Percentiles rank a stretch among this genome's conserved stretches.
Conservation (phyloP, 1,140 invertebrate genomes). For the Triops longicaudatus region DNA sequence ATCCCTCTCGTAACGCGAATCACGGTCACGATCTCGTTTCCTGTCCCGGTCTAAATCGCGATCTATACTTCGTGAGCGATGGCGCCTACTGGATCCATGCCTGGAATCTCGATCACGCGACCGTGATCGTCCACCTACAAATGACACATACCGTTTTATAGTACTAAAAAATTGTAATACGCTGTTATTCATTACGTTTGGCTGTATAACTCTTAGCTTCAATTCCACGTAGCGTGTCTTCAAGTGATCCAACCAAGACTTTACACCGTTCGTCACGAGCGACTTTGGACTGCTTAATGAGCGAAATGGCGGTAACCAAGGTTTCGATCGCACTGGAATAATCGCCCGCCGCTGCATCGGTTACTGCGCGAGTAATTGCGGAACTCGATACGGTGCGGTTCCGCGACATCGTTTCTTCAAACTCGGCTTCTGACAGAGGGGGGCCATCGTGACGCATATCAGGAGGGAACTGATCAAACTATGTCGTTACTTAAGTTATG, state of each 20-base stretch:
- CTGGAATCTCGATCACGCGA: conserved; percentile 63
- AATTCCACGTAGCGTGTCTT: conserved; percentile 95
- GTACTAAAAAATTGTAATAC: conserved; percentile 20
- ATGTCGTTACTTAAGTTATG: neutral
- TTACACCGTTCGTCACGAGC: conserved; percentile 96
- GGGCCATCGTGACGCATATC: conserved; percentile 47
- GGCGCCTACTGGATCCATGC: conserved; percentile 54
- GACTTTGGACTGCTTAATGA: conserved; percentile 98
- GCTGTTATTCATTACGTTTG: conserved; percentile 42
- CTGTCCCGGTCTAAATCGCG: conserved; percentile 50
- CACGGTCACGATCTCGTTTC: conserved; percentile 60
- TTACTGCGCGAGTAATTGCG: conserved; percentile 91
- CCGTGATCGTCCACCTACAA: conserved; percentile 54
- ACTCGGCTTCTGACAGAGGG: conserved; percentile 82
- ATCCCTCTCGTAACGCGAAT: conserved; percentile 66
- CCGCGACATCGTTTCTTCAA: conserved; percentile 95
- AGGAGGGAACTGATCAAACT: neutral
- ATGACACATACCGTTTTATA: conserved; percentile 25
- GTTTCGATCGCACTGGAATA: conserved; percentile 97
- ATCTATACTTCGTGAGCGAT: conserved; percentile 70
- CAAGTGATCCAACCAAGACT: conserved; percentile 89
- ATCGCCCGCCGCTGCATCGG: conserved; percentile 91
- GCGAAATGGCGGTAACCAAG: conserved; percentile 91
- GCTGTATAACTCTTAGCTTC: conserved; percentile 90
- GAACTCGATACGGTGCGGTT: conserved; percentile 95